Conservation (phyloP, 2,113 vertebrate genomes). For the Ceyx melanurus region DNA sequence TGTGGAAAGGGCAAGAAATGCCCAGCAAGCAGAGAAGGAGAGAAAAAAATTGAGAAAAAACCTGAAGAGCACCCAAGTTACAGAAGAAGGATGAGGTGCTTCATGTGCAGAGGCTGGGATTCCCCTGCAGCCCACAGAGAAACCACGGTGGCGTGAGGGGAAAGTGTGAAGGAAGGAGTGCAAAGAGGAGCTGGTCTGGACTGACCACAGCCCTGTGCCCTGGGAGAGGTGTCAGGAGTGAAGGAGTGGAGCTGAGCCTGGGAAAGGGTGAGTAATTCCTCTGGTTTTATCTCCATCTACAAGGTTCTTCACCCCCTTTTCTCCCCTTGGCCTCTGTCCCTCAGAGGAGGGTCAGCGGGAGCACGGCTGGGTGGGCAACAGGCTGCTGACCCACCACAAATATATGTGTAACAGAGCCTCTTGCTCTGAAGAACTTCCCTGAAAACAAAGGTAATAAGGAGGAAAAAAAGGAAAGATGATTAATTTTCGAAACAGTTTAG, state of each 20-base stretch:
- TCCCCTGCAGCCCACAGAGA: neutral
- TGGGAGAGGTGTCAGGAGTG: neutral
- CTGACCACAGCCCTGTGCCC: accelerated
- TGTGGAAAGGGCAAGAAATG: neutral
- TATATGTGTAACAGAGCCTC: neutral
- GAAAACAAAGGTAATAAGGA: neutral
- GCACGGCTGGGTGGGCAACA: neutral
- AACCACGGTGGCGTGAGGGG: too few species aligned
- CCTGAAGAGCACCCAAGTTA: accelerated
- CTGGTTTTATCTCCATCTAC: neutral
- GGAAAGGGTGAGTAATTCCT: neutral
- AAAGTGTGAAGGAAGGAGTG: accelerated
- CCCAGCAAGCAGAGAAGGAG: neutral
- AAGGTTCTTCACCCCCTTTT: neutral
- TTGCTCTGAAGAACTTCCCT: neutral
- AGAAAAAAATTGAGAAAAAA: accelerated
- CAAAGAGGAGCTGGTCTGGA: neutral
- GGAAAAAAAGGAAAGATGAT: neutral
- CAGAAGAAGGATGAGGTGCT: neutral
- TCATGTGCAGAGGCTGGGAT: accelerated
- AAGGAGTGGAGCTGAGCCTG: neutral
- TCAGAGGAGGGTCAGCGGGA: neutral
- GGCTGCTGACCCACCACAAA: accelerated
- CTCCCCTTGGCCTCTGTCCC: too few species aligned
- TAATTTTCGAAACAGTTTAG: neutral